Conservation (phyloP, 2,113 vertebrate species). For the Cavia aperea region DNA sequence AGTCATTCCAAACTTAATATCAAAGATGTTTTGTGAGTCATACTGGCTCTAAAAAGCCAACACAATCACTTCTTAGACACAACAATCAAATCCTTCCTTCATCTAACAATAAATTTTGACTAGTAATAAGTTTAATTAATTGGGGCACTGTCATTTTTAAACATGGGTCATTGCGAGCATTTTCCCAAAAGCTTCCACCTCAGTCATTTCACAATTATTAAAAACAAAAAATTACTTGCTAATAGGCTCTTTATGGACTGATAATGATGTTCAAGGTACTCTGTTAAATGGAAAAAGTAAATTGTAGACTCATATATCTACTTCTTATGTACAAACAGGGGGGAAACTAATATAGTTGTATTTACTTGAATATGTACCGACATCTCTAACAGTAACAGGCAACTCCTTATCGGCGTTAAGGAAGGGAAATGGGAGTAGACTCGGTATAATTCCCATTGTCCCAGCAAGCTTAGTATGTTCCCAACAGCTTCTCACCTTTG, state of each 20-base stretch:
- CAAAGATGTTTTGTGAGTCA: conserved; percentile 60
- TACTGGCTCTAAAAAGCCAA: conserved; percentile 54
- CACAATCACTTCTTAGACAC: conserved; percentile 60
- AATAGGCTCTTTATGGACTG: conserved; percentile 14
- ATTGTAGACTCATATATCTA: neutral
- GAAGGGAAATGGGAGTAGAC: neutral
- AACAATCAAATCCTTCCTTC: conserved; percentile 51
- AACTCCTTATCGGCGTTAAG: neutral
- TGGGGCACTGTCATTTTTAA: conserved; percentile 48
- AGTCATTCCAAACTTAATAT: conserved; percentile 59
- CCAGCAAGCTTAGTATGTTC: neutral
- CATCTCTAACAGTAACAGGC: conserved; percentile 25
- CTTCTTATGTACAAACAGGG: neutral
- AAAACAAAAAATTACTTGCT: conserved; percentile 29
- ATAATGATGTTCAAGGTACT: conserved; percentile 28
- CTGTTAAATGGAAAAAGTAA: conserved; percentile 31
- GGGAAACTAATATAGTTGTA: neutral
- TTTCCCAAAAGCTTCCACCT: conserved; percentile 45
- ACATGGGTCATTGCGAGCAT: conserved; percentile 24
- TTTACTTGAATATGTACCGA: conserved; percentile 14
- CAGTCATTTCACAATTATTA: conserved; percentile 45
- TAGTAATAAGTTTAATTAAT: conserved; percentile 58
- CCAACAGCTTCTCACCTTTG: conserved; percentile 13
- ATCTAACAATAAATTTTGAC: conserved; percentile 49
- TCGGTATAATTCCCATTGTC: neutral